phyloP scores from a whole-genome alignment of 2,113 vertebrate genomes.

The Chlorodrepanis virens region DNA sequence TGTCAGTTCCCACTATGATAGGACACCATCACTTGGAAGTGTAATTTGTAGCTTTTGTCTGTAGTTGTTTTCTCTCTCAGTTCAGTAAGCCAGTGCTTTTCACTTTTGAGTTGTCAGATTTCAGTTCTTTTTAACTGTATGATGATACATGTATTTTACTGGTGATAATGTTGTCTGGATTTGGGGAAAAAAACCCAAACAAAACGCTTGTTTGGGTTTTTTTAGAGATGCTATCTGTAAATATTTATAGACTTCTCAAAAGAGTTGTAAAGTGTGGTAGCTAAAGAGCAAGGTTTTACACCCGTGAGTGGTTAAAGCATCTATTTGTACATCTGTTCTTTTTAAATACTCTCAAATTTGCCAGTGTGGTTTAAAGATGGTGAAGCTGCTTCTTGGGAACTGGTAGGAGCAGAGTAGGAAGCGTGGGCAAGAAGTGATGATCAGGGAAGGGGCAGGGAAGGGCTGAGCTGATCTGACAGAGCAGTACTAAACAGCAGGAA shows the following conservation, averaged over 20 bases:
- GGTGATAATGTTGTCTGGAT: background rate
- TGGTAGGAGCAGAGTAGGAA: background rate
- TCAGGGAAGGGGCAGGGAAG: background rate
- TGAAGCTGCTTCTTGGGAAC: background rate
- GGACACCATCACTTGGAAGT: background rate
- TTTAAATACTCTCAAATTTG: background rate
- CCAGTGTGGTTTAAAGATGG: background rate
- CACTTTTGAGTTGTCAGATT: background rate
- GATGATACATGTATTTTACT: background rate
- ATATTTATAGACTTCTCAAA: background rate
- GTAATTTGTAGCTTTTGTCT: background rate
- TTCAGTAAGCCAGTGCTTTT: background rate
- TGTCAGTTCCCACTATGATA: background rate
- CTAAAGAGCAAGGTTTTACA: background rate
- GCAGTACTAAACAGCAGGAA: background rate
- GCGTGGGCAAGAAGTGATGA: background rate
- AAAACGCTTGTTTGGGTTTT: background rate
- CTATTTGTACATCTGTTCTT: background rate
- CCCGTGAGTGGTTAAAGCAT: background rate
- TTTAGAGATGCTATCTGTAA: background rate
- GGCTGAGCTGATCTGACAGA: background rate
- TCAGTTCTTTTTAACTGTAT: background rate
- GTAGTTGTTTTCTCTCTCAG: background rate
- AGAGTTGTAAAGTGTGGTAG: background rate
- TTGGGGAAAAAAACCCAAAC: background rate